Evolutionary conservation across 1,140 invertebrate species (phyloP), one percentile per base, ranked within the genome.

Genomic region (Sarcophaga bullata): DNA sequence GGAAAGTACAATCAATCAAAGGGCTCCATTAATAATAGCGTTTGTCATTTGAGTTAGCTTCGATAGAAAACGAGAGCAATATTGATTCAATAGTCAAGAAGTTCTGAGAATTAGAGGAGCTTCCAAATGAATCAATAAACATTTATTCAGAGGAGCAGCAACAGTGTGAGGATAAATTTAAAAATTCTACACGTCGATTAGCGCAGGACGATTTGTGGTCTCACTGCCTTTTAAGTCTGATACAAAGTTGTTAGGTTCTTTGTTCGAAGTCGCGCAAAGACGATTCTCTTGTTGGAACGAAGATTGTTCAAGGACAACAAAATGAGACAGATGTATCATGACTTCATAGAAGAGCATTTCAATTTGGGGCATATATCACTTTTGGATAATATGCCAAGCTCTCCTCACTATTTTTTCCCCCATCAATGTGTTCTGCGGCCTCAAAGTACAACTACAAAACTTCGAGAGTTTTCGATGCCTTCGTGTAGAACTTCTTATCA

Each of bases 291-390:
- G 82, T 82, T 90, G 52, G 85, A 90, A 78, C 73, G 84, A 58
- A 86, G 85, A 84, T 84, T 90, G 46, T 84, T 84, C 80, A 9
- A 86, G 80, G 72, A 85, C 85, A 7, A 86, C 85, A 58, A 83
- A 17, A 47, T 85, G 8, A 80, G 81, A 72, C 50, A 72, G 47
- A n/a, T 84, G 48, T 84, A 86, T 54, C 68, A 76, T 25, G 48
- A 84, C 84, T 85, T 84, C 47, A 87, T 89, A 84, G 84, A 88
- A 83, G 88, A 90, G 81, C 91, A 87, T 83, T 11, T 88, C 8
- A 82, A 85, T 5, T 84, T 88, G 11, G 87, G 86, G 10, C 88
- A 90, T 83, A 88, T 91, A 84, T 85, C 83, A 72, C 87, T 90
- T 75, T 84, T 86, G 62, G 86, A 84, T 72, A 82, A 87, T 2